Conservation (phyloP, 2,797 vertebrate species). For the Rhyacichthys aspro region DNA sequence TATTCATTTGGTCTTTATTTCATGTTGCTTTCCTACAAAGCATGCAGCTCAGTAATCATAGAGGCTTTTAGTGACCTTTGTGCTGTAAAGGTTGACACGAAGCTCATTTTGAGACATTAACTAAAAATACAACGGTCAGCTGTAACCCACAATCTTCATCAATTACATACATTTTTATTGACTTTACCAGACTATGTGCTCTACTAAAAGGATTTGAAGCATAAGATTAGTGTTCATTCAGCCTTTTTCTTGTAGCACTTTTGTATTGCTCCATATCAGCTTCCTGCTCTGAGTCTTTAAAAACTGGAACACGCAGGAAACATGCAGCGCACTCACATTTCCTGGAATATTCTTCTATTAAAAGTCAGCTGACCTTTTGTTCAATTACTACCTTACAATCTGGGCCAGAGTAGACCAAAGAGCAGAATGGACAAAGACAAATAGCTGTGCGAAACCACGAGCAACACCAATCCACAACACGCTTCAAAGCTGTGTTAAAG, state of each 20-base stretch:
- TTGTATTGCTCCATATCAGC: no score
- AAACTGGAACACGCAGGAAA: no score
- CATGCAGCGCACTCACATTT: no score
- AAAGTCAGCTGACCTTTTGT: not conserved
- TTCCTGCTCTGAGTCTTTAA: no score
- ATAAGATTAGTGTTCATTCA: not conserved
- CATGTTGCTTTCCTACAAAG: not conserved
- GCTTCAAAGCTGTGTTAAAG: no score
- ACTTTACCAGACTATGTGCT: not conserved
- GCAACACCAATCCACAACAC: no score
- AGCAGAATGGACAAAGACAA: not conserved
- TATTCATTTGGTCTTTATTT: no score
- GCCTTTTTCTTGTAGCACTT: not conserved
- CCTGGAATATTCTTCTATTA: not conserved
- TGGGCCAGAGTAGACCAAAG: not conserved
- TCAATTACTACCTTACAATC: not conserved
- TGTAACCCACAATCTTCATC: not conserved
- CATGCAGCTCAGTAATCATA: not conserved
- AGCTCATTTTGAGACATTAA: slow-evolving; percentile 2
- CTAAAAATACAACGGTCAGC: slow-evolving; percentile 6
- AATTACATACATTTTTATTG: not conserved
- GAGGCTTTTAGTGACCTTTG: slow-evolving; percentile 1
- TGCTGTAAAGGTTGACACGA: slow-evolving; percentile 1
- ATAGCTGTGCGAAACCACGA: not conserved
- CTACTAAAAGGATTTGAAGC: no score